phyloP scores from a whole-genome alignment of 2,797 vertebrate genomes.

The Urophycis tenuis region DNA sequence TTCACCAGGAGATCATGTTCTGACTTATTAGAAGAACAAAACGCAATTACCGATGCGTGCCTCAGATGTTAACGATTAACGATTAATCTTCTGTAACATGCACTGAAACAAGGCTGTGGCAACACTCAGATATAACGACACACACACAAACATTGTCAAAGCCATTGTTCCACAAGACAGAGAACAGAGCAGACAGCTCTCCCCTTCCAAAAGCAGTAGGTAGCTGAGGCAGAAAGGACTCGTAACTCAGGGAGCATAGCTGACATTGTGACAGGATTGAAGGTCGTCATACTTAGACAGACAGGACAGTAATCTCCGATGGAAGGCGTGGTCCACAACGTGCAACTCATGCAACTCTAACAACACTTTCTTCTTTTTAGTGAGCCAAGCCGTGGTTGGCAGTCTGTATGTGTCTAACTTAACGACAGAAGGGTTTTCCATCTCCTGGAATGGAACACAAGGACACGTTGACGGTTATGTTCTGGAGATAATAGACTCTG shows the following conservation, averaged over 20 bases:
- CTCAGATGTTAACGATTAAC: background rate
- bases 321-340: conserved; percentile 21
- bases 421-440: conserved; percentile 85
- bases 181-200: background rate
- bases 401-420: conserved; percentile 79
- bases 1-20: background rate
- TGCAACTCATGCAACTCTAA: conserved; percentile 47
- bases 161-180: background rate
- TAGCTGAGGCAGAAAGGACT: background rate
- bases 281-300: background rate
- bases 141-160: background rate
- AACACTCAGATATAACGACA: background rate
- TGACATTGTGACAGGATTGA: background rate
- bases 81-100: background rate
- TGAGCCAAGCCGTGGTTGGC: conserved; percentile 74
- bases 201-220: background rate
- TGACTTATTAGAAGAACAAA: background rate
- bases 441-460: conserved; percentile 79
- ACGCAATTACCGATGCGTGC: background rate
- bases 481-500: conserved; percentile 95
- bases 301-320: background rate
- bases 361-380: conserved; percentile 73
- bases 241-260: background rate
- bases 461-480: conserved; percentile 81
- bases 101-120: background rate